Percentiles rank a stretch among this genome's conserved stretches.
These are phyloP conservation scores for Caloenas nicobarica DNA, from an alignment of 2,113 vertebrate genomes.

Conservation along the genomic window DNA sequence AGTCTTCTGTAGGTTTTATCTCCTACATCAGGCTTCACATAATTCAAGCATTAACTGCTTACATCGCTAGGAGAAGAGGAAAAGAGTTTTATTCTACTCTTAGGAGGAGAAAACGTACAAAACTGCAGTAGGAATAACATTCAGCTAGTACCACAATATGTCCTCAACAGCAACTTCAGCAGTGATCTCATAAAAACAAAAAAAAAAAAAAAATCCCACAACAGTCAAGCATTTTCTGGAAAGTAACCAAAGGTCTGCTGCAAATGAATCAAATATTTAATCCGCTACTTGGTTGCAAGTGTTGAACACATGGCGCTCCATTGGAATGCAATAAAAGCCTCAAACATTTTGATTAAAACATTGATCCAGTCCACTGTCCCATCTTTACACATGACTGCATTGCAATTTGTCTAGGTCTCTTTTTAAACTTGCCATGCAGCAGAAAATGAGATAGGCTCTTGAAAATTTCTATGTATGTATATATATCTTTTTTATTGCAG, in stretches of 20 bases:
- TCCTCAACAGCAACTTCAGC: neutral
- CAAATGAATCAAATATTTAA: constrained; percentile 62
- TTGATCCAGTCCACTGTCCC: constrained; percentile 39
- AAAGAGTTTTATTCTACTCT: neutral
- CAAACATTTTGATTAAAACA: constrained; percentile 63
- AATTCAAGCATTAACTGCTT: neutral
- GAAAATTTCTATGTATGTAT: constrained; percentile 5
- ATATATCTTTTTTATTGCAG: constrained; percentile 14
- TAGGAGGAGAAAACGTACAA: constrained; percentile 9
- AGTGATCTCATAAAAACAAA: constrained; percentile 42
- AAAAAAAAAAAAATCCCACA: too few relatives aligned
- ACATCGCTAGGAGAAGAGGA: neutral
- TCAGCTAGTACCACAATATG: neutral
- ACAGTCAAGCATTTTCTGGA: constrained; percentile 39
- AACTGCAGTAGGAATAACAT: neutral
- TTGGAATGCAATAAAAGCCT: constrained; percentile 54
- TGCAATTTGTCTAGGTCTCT: constrained; percentile 21
- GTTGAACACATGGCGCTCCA: constrained; percentile 53
- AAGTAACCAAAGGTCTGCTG: constrained; percentile 51
- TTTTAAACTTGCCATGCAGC: neutral
- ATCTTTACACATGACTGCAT: constrained; percentile 31
- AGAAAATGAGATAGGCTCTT: constrained; percentile 14
- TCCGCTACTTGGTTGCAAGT: constrained; percentile 51
- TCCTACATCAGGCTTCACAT: neutral
- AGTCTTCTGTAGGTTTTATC: neutral